phyloP scores from a whole-genome alignment of 2,888 invertebrate genomes.

The Chirona hameri region DNA sequence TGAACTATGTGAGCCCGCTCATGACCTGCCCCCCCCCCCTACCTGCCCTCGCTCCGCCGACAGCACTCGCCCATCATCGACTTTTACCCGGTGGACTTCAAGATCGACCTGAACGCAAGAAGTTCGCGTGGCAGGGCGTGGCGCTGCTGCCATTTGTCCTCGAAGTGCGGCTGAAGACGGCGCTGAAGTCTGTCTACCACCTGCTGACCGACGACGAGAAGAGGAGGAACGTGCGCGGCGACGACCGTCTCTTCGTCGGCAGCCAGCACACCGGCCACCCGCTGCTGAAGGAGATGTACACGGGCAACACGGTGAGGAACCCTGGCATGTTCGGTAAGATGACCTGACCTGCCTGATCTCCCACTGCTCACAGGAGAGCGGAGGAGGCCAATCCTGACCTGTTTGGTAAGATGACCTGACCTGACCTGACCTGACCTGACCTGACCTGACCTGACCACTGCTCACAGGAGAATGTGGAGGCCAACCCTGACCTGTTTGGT shows the following conservation, averaged over 20 bases:
- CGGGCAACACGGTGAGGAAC: slow-evolving; percentile 47
- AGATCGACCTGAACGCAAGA: slow-evolving; percentile 95
- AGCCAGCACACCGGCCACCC: slow-evolving; percentile 65
- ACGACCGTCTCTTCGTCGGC: slow-evolving; percentile 84
- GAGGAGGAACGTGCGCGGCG: slow-evolving; percentile 78
- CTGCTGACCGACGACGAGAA: slow-evolving; percentile 78
- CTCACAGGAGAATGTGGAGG: too few relatives aligned
- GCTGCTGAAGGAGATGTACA: slow-evolving; percentile 66
- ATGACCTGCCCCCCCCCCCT: too few relatives aligned
- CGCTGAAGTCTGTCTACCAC: slow-evolving; percentile 74
- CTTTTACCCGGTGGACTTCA: slow-evolving; percentile 95
- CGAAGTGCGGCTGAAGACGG: slow-evolving; percentile 70
- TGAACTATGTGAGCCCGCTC: too few relatives aligned
- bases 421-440: too few relatives aligned
- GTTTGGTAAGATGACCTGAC: too few relatives aligned
- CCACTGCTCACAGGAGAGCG: too few relatives aligned
- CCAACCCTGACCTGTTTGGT: too few relatives aligned
- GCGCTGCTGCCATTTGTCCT: slow-evolving; percentile 97
- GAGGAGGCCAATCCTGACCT: too few relatives aligned
- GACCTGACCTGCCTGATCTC: too few relatives aligned
- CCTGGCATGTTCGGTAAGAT: too few relatives aligned
- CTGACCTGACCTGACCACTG: too few relatives aligned
- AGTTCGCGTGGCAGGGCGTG: slow-evolving; percentile 99
- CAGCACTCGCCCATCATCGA: slow-evolving; percentile 89
- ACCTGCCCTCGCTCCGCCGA: slow-evolving; percentile 60